A percentile compares a stretch with the other conserved stretches of the same genome.
Conservation (phyloP, 2,113 vertebrate genomes). For the Paradisaea rubra region DNA sequence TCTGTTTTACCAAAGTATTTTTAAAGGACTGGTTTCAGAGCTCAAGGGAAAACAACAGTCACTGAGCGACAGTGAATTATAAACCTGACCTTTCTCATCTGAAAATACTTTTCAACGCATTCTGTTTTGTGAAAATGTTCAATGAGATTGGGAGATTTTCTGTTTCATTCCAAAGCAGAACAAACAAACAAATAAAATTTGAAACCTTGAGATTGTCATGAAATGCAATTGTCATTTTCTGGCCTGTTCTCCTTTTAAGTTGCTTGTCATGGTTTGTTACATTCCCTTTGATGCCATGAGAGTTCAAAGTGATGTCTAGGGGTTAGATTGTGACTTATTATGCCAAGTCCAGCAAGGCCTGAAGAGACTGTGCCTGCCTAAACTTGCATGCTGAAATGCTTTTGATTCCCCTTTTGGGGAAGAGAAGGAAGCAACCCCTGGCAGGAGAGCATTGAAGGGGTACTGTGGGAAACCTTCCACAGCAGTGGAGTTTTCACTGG, state of each 20-base stretch:
- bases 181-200: constrained; percentile 53
- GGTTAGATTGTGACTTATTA: constrained; percentile 45
- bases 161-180: constrained; percentile 6
- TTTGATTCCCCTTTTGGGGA: neutral
- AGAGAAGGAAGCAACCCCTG: neutral
- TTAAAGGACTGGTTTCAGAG: neutral
- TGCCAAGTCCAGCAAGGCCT: constrained; percentile 20
- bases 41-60: neutral
- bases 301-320: constrained; percentile 54
- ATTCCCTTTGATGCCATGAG: constrained; percentile 35
- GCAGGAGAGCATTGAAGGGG: neutral
- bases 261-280: constrained; percentile 53
- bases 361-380: constrained; percentile 15
- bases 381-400: constrained; percentile 13
- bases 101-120: constrained; percentile 6
- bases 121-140: constrained; percentile 5
- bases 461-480: neutral
- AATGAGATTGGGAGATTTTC: neutral
- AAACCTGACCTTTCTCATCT: constrained; percentile 33
- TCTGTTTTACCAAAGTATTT: neutral
- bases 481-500: neutral
- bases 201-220: constrained; percentile 28
- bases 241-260: constrained; percentile 39
- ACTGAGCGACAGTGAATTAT: constrained; percentile 2
- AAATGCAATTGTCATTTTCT: constrained; percentile 46